Evolutionary conservation across 2,797 vertebrate genomes (phyloP).

Genomic region (Mus minutoides): DNA sequence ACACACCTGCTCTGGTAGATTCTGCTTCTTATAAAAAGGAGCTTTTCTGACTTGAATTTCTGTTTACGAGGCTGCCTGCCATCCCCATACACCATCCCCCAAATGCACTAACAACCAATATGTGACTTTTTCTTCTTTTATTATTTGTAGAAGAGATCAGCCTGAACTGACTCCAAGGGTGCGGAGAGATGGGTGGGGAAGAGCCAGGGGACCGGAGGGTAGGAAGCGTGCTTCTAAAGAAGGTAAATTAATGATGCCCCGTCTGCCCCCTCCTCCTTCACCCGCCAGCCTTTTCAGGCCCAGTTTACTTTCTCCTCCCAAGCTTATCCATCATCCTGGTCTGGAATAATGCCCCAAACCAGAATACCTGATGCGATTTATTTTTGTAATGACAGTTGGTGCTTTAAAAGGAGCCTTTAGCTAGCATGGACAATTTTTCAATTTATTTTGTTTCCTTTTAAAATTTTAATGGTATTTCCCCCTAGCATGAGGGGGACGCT

Average conservation of each 20-base stretch:
- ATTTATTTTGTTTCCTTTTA: conserved; percentile 2
- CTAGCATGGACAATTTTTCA: conserved; percentile 58
- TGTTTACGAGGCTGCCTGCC: conserved; percentile 55
- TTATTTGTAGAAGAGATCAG: background rate
- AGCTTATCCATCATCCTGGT: conserved; percentile 72
- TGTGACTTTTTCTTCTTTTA: background rate
- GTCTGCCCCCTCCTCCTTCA: background rate
- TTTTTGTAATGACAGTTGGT: conserved; percentile 74
- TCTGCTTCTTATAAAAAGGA: conserved; percentile 54
- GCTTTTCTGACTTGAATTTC: conserved; percentile 54
- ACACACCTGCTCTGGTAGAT: background rate
- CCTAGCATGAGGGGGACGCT: conserved; percentile 58
- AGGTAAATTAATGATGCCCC: conserved; percentile 65
- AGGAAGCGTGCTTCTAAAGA: conserved; percentile 66
- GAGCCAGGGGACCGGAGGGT: background rate
- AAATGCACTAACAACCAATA: conserved; percentile 55
- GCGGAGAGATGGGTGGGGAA: background rate
- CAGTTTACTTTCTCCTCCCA: conserved; percentile 77
- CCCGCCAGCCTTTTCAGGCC: conserved; percentile 40
- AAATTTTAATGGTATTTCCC: conserved; percentile 42
- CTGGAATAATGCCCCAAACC: conserved; percentile 67
- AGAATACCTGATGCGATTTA: conserved; percentile 70
- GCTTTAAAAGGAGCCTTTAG: conserved; percentile 71
- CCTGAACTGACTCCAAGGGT: background rate
- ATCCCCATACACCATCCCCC: background rate